Evolutionary conservation across 2,888 invertebrate species (phyloP), one percentile per base, ranked within the genome.

Genomic region (Calameuta filiformis): DNA sequence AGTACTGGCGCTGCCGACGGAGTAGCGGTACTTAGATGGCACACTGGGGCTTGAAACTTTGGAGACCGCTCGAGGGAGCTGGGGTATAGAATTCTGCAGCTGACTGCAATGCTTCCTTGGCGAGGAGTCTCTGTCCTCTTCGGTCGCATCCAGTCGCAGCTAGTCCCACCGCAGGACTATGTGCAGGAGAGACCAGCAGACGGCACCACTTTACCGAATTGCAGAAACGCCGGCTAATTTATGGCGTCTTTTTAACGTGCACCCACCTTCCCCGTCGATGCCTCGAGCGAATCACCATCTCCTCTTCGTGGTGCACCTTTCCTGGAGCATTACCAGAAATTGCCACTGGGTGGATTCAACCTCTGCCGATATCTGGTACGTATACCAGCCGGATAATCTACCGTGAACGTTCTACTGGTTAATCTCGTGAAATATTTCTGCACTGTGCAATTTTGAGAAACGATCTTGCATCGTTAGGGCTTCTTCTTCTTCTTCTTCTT

Each of bases 151-250:
- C 12, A 37, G 37, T 37, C 37, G 37, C 12, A 12, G 12, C 56
- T 56, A 56, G 56, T 56, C 56, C 23, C 56, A 23, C 23, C 56
- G 23, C 56, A 56, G 56, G 56, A 23, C 56, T 56, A 9, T 6
- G 9, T 56, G 56, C 56, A 23, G 56, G 23, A 56, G 23, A 9
- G 23, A 33, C 71, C 12, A 71, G 75, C 75, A 79, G 73, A 77
- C 77, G 77, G 79, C 79, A 79, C 56, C 56, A 56, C 79, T 79
- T 76, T 77, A 75, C 73, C 37, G 79, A 79, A 79, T 79, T 79
- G 75, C 77, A 77, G 69, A 34, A 69, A 69, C 75, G 76, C 73
- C 69, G 35, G 33, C 31, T 40, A 68, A 76, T 76, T 69, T 76
- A 75, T 75, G 30, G 68, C 12, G 33, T 31, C 75, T 56, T 56